These are phyloP conservation scores for Apolygus lucorum DNA, from an alignment of 1,140 invertebrate genomes.

Conservation along the genomic window DNA sequence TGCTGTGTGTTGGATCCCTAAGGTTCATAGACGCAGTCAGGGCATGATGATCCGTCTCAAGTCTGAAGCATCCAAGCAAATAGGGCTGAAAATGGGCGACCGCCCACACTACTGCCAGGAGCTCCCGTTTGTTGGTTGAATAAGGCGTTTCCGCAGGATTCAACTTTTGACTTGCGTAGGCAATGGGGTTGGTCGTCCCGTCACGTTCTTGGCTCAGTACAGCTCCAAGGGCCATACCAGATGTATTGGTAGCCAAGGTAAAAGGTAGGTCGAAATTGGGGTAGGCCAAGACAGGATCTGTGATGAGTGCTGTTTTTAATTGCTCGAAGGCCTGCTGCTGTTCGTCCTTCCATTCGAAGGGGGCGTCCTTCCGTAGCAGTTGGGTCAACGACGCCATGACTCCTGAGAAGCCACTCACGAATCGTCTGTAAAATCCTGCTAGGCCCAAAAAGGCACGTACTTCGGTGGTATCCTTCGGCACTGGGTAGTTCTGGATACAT, in stretches of 20 bases:
- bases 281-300: no score
- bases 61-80: slow-evolving; percentile 32
- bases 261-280: slow-evolving; percentile 19
- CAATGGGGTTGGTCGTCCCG: slow-evolving; percentile 30
- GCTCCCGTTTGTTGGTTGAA: slow-evolving; percentile 40
- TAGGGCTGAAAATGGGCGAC: not conserved
- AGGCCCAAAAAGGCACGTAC: slow-evolving; percentile 43
- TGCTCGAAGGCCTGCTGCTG: slow-evolving; percentile 13
- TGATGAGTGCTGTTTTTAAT: slow-evolving; percentile 3
- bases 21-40: slow-evolving; percentile 39
- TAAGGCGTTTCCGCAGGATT: slow-evolving; percentile 35
- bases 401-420: slow-evolving; percentile 36
- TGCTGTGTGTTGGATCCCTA: slow-evolving; percentile 41
- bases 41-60: slow-evolving; percentile 45
- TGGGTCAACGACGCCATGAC: slow-evolving; percentile 34
- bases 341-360: slow-evolving; percentile 11
- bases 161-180: slow-evolving; percentile 33
- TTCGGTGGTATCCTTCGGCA: slow-evolving; percentile 37
- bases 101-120: slow-evolving; percentile 43
- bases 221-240: not conserved
- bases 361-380: slow-evolving; percentile 22
- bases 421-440: slow-evolving; percentile 39
- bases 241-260: slow-evolving; percentile 35
- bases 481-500: slow-evolving; percentile 36
- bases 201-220: not conserved